A percentile compares a stretch with the other conserved stretches of the same genome.
Conservation (phyloP, 2,113 vertebrate species). For the Mustela lutreola region DNA sequence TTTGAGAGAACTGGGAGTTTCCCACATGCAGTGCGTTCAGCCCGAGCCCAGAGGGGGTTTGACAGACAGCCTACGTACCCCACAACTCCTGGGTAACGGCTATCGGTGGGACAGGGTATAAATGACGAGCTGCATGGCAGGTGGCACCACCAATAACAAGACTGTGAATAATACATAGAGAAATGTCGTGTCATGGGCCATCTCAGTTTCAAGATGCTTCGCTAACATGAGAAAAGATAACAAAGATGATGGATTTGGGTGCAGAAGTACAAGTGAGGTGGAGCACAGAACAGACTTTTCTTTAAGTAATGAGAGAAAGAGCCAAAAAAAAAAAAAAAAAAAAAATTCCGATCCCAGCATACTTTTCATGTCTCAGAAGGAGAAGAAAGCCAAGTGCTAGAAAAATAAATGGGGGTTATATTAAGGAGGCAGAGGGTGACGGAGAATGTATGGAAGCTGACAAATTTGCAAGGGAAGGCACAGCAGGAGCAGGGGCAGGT, state of each 20-base stretch:
- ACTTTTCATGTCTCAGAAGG: constrained; percentile 42
- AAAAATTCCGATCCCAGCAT: neutral
- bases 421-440: neutral
- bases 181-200: neutral
- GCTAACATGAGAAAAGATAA: constrained; percentile 25
- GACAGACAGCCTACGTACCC: neutral
- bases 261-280: neutral
- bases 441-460: neutral
- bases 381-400: constrained; percentile 42
- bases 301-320: constrained; percentile 47
- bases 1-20: neutral
- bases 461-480: neutral
- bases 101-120: neutral
- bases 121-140: neutral
- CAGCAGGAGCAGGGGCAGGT: neutral
- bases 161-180: neutral
- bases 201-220: neutral
- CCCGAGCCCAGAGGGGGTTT: neutral
- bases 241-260: neutral
- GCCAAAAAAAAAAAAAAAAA: neutral
- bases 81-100: neutral
- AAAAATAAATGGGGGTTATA: neutral
- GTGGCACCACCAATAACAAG: neutral
- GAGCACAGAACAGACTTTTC: constrained; percentile 24
- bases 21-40: neutral